Conservation (phyloP, 2,888 invertebrate species). For the Apodemia mormo region DNA sequence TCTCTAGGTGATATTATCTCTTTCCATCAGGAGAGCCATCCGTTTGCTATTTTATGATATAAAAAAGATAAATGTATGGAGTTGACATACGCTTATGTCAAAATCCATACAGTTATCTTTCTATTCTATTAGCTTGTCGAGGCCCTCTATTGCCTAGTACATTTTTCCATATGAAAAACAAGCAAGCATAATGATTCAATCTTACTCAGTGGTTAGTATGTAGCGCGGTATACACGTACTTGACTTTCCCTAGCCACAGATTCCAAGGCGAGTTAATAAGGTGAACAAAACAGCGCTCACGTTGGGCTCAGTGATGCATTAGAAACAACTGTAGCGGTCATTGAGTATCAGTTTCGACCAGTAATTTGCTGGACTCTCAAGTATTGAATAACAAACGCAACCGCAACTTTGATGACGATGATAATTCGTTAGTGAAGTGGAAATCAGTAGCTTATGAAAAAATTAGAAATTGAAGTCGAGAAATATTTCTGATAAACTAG, state of each 20-base stretch:
- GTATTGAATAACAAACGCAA: conserved; percentile 57
- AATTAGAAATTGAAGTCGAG: not conserved
- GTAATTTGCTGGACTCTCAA: conserved; percentile 52
- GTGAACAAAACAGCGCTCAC: conserved; percentile 70
- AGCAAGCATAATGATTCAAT: conserved; percentile 64
- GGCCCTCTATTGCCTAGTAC: too few relatives aligned
- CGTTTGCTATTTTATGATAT: too few relatives aligned
- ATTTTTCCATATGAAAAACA: not conserved
- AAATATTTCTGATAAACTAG: too few relatives aligned
- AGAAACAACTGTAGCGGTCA: conserved; percentile 51
- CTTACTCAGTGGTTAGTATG: conserved; percentile 52
- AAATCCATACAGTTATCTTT: too few relatives aligned
- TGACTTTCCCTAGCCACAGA: conserved; percentile 74
- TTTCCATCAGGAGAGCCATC: too few relatives aligned
- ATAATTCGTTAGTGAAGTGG: conserved; percentile 1
- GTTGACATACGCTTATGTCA: too few relatives aligned
- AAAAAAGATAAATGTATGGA: too few relatives aligned
- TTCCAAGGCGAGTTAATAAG: conserved; percentile 73
- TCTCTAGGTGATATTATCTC: too few relatives aligned
- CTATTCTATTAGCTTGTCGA: too few relatives aligned
- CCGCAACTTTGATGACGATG: conserved; percentile 27
- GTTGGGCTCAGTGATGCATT: conserved; percentile 69
- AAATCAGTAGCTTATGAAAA: not conserved
- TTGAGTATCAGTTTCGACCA: conserved; percentile 69
- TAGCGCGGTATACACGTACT: conserved; percentile 68